Percentiles rank a stretch among this genome's conserved stretches.
Conservation (phyloP, 2,888 invertebrate species). For the Erynnis tages region DNA sequence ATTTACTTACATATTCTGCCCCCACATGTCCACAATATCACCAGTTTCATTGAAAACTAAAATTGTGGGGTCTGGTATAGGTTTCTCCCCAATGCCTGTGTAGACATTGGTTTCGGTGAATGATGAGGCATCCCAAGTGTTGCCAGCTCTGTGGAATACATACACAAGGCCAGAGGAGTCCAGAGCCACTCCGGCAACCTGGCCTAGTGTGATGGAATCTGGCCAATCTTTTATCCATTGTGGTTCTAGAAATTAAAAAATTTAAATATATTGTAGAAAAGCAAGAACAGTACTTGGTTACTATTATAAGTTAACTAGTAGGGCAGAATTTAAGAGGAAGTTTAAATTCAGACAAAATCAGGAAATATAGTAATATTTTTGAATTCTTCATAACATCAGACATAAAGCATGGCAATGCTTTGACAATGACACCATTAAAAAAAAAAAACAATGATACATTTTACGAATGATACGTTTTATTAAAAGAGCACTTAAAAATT, state of each 20-base stretch:
- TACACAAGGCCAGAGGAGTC: conserved; percentile 86
- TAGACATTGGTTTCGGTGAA: conserved; percentile 83
- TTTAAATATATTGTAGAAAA: not conserved
- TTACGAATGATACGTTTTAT: too few species aligned
- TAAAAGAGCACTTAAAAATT: too few species aligned
- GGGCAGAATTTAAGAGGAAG: too few species aligned
- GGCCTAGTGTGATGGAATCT: conserved; percentile 82
- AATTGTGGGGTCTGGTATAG: conserved; percentile 85
- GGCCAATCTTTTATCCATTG: conserved; percentile 82
- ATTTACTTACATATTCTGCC: conserved; percentile 84
- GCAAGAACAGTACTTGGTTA: too few species aligned
- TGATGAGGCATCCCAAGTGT: conserved; percentile 83
- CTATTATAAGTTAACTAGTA: too few species aligned
- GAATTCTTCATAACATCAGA: too few species aligned
- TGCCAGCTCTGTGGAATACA: conserved; percentile 90
- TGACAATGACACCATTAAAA: too few species aligned
- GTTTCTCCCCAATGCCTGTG: conserved; percentile 73
- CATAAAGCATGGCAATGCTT: too few species aligned
- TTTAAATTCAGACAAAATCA: too few species aligned
- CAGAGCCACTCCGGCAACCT: conserved; percentile 90
- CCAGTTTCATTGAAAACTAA: conserved; percentile 84
- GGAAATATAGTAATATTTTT: too few species aligned
- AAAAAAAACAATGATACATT: too few species aligned
- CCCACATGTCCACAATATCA: conserved; percentile 84
- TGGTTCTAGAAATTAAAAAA: conserved; percentile 61